Conservation (phyloP, 2,797 vertebrate genomes). For the Miichthys miiuy region DNA sequence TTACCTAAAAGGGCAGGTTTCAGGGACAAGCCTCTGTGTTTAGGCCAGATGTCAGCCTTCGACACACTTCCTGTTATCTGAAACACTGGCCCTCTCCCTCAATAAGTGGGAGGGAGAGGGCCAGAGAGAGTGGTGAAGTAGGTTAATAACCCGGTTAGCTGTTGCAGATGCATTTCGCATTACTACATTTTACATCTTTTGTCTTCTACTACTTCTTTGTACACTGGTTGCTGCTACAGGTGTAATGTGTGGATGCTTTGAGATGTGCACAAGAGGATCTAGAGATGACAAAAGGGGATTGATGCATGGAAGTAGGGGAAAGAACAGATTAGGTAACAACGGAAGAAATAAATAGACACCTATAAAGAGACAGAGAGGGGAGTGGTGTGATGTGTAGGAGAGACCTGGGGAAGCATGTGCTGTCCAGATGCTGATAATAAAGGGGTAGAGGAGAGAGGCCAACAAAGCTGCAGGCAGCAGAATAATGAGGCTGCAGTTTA, state of each 20-base stretch:
- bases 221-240: not conserved
- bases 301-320: not conserved
- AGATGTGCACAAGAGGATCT: not conserved
- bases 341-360: constrained; percentile 13
- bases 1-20: constrained; percentile 65
- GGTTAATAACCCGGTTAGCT: not conserved
- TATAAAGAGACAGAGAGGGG: constrained; percentile 15
- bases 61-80: constrained; percentile 54
- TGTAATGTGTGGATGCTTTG: not conserved
- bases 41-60: constrained; percentile 61
- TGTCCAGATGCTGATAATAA: constrained; percentile 82
- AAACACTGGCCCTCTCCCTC: constrained; percentile 6
- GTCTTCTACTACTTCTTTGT: not conserved
- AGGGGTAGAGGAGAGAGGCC: constrained; percentile 50
- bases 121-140: constrained; percentile 5
- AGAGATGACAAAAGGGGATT: not conserved
- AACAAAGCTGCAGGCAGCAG: constrained; percentile 65
- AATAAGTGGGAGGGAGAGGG: constrained; percentile 17
- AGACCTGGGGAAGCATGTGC: constrained; percentile 75
- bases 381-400: constrained; percentile 55
- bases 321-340: not conserved
- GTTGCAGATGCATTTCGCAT: not conserved
- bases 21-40: constrained; percentile 59
- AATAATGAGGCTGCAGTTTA: constrained; percentile 75
- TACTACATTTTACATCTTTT: not conserved